Evolutionary conservation across 1,140 invertebrate genomes (phyloP), one percentile per base, ranked within the genome.

Genomic region (Papilio aristodemus): DNA sequence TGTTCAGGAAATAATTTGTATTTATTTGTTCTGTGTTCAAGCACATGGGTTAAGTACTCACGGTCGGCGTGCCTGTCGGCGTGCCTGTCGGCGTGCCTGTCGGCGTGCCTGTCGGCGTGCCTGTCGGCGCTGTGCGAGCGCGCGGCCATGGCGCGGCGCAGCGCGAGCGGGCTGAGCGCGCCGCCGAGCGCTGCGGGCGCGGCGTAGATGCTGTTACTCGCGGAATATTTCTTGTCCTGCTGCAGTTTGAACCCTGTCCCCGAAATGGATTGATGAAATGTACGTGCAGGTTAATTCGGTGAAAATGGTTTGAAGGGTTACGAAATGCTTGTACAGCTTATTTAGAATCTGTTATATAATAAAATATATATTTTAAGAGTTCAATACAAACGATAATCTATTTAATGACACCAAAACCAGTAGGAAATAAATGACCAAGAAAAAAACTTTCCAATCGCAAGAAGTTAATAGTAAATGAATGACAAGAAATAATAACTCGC

Each of bases 111-210:
- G 71, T 91, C 91, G 17, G 74, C 74, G 71, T 91, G 92, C 69
- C 93, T 78, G 76, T 93, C 93, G 22, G 93, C 93, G 77, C 93
- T 93, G 74, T 93, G 93, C 38, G 92, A 92, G 54, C 93, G 74
- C 41, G 91, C 87, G 19, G 86, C 86, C 10, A 91, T 85, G 41
- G 71, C 73, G 69, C 87, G 78, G 19, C 92, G 77, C 54, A 89
- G 72, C 13, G 92, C 89, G 57, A 89, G 86, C 5, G 92, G 92
- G 73, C 88, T 92, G 60, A 84, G 80, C 63, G 72, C 68, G 6
- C 80, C 66, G 71, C 67, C 76, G 77, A 82, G 77, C 82, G 92
- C 90, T 39, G 91, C 86, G 17, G 92, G 92, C 71, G 92, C 91
- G 2, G 92, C 93, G 78, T 93, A 93, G 13, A 93, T 93, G 8